Evolutionary conservation across 2,113 vertebrate genomes (phyloP).

Genomic region (Malaclemys terrapin): DNA sequence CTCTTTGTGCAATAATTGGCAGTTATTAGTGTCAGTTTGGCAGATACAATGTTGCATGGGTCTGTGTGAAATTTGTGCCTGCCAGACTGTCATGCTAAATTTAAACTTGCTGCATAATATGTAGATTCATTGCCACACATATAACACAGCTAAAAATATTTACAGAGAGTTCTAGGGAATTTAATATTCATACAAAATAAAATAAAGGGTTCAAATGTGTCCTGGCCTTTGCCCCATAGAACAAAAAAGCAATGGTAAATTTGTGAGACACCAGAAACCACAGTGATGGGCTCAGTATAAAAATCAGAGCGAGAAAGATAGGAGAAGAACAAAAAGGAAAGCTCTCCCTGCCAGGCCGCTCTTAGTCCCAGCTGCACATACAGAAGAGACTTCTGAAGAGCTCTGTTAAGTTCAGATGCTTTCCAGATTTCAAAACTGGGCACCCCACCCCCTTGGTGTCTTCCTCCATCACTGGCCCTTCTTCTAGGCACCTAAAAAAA

Average conservation of each 20-base stretch:
- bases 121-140: constrained; percentile 47
- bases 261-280: background rate
- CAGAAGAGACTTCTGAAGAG: background rate
- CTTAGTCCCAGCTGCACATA: background rate
- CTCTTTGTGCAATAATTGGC: constrained; percentile 39
- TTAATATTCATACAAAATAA: background rate
- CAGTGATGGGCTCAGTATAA: background rate
- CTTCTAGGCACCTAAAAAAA: rapidly evolving
- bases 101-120: constrained; percentile 68
- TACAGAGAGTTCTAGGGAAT: constrained; percentile 28
- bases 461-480: background rate
- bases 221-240: background rate
- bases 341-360: background rate
- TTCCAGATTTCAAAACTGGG: background rate
- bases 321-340: background rate
- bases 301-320: background rate
- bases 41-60: constrained; percentile 24
- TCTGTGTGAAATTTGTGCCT: constrained; percentile 54
- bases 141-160: constrained; percentile 50
- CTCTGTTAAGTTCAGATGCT: background rate
- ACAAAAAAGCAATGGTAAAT: background rate
- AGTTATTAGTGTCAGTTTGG: constrained; percentile 44
- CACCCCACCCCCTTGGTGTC: background rate
- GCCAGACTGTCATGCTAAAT: constrained; percentile 44
- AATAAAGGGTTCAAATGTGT: background rate